These are phyloP conservation scores for Spodoptera exigua DNA, from an alignment of 2,888 invertebrate genomes.

Conservation along the genomic window DNA sequence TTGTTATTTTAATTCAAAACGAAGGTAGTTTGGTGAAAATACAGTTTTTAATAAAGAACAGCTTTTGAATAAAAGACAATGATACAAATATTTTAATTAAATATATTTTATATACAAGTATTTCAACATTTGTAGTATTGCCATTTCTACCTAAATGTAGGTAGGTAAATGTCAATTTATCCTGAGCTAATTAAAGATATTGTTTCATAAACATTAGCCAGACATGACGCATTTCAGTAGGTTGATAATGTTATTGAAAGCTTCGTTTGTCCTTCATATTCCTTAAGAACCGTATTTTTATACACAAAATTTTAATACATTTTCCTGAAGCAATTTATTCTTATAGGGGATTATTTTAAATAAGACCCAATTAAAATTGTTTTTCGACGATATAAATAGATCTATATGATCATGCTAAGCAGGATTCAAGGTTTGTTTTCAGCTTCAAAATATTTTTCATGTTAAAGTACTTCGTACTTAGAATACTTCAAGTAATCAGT, in stretches of 20 bases:
- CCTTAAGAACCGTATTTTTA: slow-evolving; percentile 15
- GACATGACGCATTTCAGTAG: slow-evolving; percentile 11
- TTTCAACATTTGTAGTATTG: too few relatives aligned
- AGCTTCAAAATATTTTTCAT: not conserved
- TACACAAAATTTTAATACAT: slow-evolving; percentile 10
- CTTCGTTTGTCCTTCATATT: slow-evolving; percentile 15
- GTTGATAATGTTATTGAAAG: slow-evolving; percentile 12
- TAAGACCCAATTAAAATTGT: slow-evolving; percentile 10
- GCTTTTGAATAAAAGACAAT: too few relatives aligned
- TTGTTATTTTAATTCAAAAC: not conserved
- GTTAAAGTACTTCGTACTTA: too few relatives aligned
- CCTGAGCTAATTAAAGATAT: slow-evolving; percentile 6
- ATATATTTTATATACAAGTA: too few relatives aligned
- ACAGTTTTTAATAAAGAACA: too few relatives aligned
- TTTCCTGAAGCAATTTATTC: slow-evolving; percentile 15
- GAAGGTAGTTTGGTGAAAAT: too few relatives aligned
- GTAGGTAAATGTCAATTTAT: too few relatives aligned
- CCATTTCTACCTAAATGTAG: too few relatives aligned
- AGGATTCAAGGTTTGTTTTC: slow-evolving; percentile 9
- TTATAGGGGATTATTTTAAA: slow-evolving; percentile 10
- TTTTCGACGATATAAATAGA: slow-evolving; percentile 5
- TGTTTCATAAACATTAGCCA: slow-evolving; percentile 22
- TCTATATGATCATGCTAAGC: not conserved
- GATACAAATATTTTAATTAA: too few relatives aligned
- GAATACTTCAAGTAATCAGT: too few relatives aligned